Base-by-base conservation (phyloP, 2,888 invertebrate species). In the Ephialtes manifestator region DNA sequence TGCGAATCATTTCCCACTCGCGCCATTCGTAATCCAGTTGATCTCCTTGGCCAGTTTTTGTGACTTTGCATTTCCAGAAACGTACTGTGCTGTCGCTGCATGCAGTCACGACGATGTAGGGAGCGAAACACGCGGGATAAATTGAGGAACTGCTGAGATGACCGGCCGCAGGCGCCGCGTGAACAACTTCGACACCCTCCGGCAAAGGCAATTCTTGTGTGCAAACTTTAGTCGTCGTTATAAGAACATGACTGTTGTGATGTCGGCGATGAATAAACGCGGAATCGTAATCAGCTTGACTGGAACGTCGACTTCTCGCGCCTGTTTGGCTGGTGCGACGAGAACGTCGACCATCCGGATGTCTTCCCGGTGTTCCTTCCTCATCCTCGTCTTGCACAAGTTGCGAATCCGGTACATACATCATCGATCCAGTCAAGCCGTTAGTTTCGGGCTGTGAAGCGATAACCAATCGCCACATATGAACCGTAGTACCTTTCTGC, bases 61-160 rank as follows among this genome's bases (percentile, higher is more conserved):
- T 95, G 8, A 96, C 96, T 90, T 96, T 95, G 90, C 97, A 97
- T 90, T 97, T 97, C 98, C 98, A 98, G 94, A 98, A 98, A 82
- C 98, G 96, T 51, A 98, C 96, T 0, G 97, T 96, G 87, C 98
- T 98, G 93, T 99, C 99, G 13, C 98, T 97, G 93, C 99, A 99
- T 0, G 99, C 99, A 0, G 99, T 99, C 0, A 98, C 97, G 83
- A 99, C 96, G 84, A 99, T 98, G 93, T 99, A 99, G 0, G 99
- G 99, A 0, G 99, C 99, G 91, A 99, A 96, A 94, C 99, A 99
- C n/a, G 99, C 99, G 4, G 99, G 99, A 94, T 99, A 99, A 90
- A 99, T 98, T 31, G 99, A 99, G 0, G 99, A 98, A 0, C 99
- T 99, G 93, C 99, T 98, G 60, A 99, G 95, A 94, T 99, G 99